Evolutionary conservation across 1,140 invertebrate species (phyloP), one percentile per base, ranked within the genome.

Genomic region (Armadillidium nasatum): DNA sequence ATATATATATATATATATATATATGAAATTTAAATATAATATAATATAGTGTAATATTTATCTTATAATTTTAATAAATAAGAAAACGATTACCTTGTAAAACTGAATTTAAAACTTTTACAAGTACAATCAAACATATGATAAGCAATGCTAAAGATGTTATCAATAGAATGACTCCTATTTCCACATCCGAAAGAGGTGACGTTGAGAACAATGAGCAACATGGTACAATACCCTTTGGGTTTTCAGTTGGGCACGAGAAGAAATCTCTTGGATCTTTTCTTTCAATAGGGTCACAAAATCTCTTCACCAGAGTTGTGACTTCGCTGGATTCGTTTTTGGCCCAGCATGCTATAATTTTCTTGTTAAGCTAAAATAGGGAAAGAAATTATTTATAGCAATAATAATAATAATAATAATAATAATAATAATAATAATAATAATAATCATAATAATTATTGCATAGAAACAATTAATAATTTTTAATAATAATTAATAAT

Each of bases 111-210:
- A 90, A 85, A 13, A 89, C 82, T 81, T 88, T 88, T 19, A 90
- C 89, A 54, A 90, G 86, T 15, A 84, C 71, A 21, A 90, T 83
- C 7, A 90, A 82, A 81, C 88, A 90, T 7, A 82, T 54, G 68
- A 85, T 86, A 10, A 90, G 84, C 0, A 87, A 72, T 4, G 87
- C 43, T 4, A 90, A 82, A 0, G 89, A 86, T 33, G 85, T 72
- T 0, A 85, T 82, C 9, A 89, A 73, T 21, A 89, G 78, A 44
- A 88, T 81, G 7, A 84, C 70, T 4, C 88, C 87, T 46, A 87
- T 82, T 0, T 60, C 50, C 1, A 13, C 50, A 19, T 60, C 50
- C 7, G 50, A 60, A 1, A 60, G 7, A 60, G 50, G 50, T 2
- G 50, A 60, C 4, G 11, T 60, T 19, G 50, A 13, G 50, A 60